Percentiles rank a stretch among this genome's conserved stretches.
Evolutionary conservation across 2,113 vertebrate genomes (phyloP).

Genomic region (Rhinolophus sinicus): DNA sequence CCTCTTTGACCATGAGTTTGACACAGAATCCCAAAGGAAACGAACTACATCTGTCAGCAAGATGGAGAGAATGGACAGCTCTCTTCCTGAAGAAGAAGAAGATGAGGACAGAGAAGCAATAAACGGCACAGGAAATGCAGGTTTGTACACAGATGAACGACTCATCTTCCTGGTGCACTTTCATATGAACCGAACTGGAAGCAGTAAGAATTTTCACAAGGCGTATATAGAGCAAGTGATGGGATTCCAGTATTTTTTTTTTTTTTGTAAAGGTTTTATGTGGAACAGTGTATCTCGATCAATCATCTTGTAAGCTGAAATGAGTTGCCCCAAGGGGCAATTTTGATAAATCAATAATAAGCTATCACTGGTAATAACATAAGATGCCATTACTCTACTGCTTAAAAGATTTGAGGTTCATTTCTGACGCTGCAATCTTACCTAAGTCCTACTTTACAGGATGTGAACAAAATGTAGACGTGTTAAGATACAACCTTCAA

Average conservation of each 20-base stretch:
- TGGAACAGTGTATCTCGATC: not conserved
- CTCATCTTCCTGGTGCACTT: not conserved
- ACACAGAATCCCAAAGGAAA: constrained; percentile 95
- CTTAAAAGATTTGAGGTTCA: not conserved
- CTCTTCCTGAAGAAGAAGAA: constrained; percentile 96
- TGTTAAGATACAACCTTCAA: not conserved
- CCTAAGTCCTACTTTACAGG: not conserved
- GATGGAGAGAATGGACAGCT: constrained; percentile 97
- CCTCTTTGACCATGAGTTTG: constrained; percentile 97
- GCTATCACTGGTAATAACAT: not conserved
- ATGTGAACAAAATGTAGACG: not conserved
- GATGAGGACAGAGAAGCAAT: constrained; percentile 94
- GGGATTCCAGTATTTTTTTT: not conserved
- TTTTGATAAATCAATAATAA: not conserved
- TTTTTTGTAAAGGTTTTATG: not conserved
- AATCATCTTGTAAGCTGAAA: not conserved
- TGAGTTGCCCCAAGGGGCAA: not conserved
- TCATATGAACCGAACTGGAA: not conserved
- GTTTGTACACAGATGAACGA: constrained; percentile 80
- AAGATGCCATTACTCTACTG: not conserved
- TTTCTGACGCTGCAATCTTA: not conserved
- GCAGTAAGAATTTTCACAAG: not conserved
- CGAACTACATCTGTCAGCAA: constrained; percentile 98
- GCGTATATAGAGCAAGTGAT: not conserved
- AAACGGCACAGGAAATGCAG: constrained; percentile 90